Base-by-base conservation (phyloP, 2,888 invertebrate genomes). In the Diarsia rubi region DNA sequence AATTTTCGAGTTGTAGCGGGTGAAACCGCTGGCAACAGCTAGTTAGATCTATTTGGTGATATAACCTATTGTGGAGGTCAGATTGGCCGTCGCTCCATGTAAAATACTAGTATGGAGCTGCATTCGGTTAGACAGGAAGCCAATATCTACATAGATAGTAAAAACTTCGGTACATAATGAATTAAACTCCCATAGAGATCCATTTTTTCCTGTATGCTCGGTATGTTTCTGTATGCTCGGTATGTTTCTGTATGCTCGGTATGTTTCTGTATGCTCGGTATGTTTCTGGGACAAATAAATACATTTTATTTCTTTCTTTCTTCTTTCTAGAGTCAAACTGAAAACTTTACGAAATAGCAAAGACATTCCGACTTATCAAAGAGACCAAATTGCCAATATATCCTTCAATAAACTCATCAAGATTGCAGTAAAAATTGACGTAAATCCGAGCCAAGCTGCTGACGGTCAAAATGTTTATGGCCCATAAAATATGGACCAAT, bases 401-500 rank as follows among this genome's bases (percentile, higher is more conserved):
- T 73, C 44, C 42, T 24, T 59, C 44, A 78, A 78, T 70, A 69
- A 82, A 78, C 74, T 65, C 54, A 78, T 82, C 64, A 68, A 68
- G 67, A 37, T n/a, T 1, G 47, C 57, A 42, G 82, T 82, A 78
- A 82, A 74, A 68, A 59, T 6, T 66, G 60, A 68, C 78, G 49
- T 82, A 78, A 82, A 69, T 64, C 57, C 11, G 19, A 31, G 16
- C 37, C n/a, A 19, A 1, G 12, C 54, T 54, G 70, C 78, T 65
- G 74, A 82, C 52, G 45, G 11, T 11, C 52, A 21, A 27, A 82
- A 73, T 19, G 27, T 65, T 81, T 81, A 82, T 68, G 5, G 37
- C 37, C 27, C 74, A 71, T 81, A 81, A 81, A 82, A 42, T 44
- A 47, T 78, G 67, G 37, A 27, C 67, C 57, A 63, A 73, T 81